phyloP scores from a whole-genome alignment of 2,797 vertebrate species.

The Thaleichthys pacificus region DNA sequence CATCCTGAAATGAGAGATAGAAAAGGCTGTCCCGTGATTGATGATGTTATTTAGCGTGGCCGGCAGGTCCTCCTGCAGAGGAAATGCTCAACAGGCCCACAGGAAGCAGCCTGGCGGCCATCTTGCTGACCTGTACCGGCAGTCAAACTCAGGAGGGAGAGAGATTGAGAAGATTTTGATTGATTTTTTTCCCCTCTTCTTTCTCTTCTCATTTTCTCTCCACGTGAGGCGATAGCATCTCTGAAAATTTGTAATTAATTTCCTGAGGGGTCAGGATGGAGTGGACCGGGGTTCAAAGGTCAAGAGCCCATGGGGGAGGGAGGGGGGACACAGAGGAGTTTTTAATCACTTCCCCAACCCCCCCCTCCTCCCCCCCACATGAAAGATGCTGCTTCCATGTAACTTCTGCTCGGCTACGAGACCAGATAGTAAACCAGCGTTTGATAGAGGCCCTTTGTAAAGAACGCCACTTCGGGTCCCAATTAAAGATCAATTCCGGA shows the following conservation, averaged over 20 bases:
- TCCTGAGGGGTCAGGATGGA: constrained; percentile 87
- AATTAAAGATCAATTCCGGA: constrained; percentile 81
- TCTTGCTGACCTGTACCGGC: constrained; percentile 73
- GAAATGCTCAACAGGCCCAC: constrained; percentile 81
- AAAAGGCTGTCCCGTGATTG: constrained; percentile 75
- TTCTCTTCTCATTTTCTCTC: constrained; percentile 20
- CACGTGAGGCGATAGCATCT: constrained; percentile 76
- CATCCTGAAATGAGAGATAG: neutral
- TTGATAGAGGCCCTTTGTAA: constrained; percentile 70
- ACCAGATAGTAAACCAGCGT: constrained; percentile 79
- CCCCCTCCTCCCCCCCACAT: constrained; percentile 62
- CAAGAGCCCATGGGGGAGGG: constrained; percentile 74
- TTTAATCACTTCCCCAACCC: constrained; percentile 87
- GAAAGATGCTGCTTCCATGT: constrained; percentile 71
- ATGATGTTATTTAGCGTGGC: constrained; percentile 89
- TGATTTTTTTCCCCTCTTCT: constrained; percentile 47
- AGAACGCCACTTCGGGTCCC: constrained; percentile 58
- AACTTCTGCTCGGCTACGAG: constrained; percentile 62
- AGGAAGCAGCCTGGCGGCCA: constrained; percentile 81
- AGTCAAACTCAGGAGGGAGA: constrained; percentile 29
- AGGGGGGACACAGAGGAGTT: constrained; percentile 87
- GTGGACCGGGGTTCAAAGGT: constrained; percentile 88
- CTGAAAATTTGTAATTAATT: constrained; percentile 96
- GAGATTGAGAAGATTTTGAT: constrained; percentile 68
- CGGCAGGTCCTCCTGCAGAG: constrained; percentile 79